Base-by-base conservation (phyloP, 2,113 vertebrate species). In the Bufo bufo region DNA sequence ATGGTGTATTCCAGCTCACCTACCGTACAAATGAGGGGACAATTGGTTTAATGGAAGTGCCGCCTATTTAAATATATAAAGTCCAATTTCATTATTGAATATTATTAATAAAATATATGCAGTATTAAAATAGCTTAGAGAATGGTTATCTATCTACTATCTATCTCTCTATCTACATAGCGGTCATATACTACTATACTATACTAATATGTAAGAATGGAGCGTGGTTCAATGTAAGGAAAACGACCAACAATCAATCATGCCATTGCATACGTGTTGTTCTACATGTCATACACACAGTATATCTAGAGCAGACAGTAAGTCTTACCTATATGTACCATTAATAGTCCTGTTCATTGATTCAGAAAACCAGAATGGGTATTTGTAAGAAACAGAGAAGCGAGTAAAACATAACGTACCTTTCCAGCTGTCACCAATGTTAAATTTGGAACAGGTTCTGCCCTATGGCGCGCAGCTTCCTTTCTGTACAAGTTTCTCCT, bases 401-500 rank as follows among this genome's bases (percentile, higher is more conserved):
- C 45, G 17, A 78, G 84, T 77, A 78, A 84, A 78, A 82, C n/a
- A 84, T 56, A 84, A 56, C 87, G 49, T 89, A 89, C 87, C 87
- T 89, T 54, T 78, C 82, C 87, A 84, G 78, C 81, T 66, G 87
- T 83, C 82, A 58, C 69, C 87, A 52, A 12, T 54, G 72, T 66
- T 78, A 47, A 77, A 84, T 63, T 77, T 83, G 20, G 84, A 84
- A 77, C n/a, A 66, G 82, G 47, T 84, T 84, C 23, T 69, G 61
- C 58, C 72, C 82, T 89, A 49, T 78, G 84, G 78, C 72, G 14
- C 47, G 13, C 87, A 66, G 82, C 63, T 89, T 84, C 87, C 81
- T 89, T 50, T 84, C 87, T 77, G 72, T 84, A 69, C 81, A 84
- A 89, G 81, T 84, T 89, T 74, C 82, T 84, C 82, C 84, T 89